Base-by-base conservation (phyloP, 2,797 vertebrate genomes). In the Danio choprae region DNA sequence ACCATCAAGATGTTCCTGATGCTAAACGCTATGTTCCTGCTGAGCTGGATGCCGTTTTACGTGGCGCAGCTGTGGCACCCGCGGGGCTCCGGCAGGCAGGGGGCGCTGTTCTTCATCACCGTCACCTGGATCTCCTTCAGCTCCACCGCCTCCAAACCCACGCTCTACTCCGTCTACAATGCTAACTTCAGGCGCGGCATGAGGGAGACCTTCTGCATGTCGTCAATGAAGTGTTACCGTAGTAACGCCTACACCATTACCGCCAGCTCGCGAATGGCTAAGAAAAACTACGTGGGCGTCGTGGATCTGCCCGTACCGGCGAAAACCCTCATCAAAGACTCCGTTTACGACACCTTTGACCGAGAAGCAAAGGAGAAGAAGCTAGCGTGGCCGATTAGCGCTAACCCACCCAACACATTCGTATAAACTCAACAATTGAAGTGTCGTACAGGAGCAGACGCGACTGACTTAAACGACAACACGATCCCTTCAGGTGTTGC, bases 171-270 rank as follows among this genome's bases (percentile, higher is more conserved):
- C 0, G 87, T 97, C 48, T 98, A 95, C 77, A 98, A 98, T 0
- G 95, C 95, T 10, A 97, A 96, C 85, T 98, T 98, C 88, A 92
- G 97, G 44, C 91, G 95, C 6, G 96, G 97, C 20, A 95, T 99
- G 96, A 93, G 96, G 83, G 98, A 99, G 90, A 98, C 95, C 4
- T 99, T 96, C 85, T 99, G 98, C 91, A 97, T 96, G 96, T 98
- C 97, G 0, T 96, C 97, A 0, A 97, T 98, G 96, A 99, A 98
- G 80, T 98, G 95, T 59, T 99, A 99, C 88, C 95, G 97, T 56
- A 98, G 97, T 82, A 99, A 98, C 0, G 97, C 96, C 0, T 98
- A 99, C 89, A 98, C 98, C 77, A 97, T 99, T 91, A 99, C 98
- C 0, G 95, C 95, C 5, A 98, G 96, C 74, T 97, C 98, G 10